Evolutionary conservation across 2,888 invertebrate species (phyloP), one percentile per base, ranked within the genome.

Genomic region (Dolomedes plantarius): DNA sequence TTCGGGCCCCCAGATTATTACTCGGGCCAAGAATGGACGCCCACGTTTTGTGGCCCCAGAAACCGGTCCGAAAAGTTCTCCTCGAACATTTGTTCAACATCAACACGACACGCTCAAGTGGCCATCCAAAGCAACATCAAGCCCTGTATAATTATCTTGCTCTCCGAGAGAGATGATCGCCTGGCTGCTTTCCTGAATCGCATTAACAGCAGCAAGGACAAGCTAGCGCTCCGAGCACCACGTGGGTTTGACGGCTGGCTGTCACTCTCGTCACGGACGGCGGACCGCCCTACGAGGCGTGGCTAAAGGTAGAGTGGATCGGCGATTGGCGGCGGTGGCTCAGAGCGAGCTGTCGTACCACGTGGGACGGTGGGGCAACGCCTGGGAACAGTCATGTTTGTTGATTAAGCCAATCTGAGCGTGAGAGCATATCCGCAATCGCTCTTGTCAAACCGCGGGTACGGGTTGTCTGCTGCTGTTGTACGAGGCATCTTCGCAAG

Each of bases 321-420:
- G 16, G 69, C 72, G 41, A 75, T 79, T 79, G 78, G 79, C 79
- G 71, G 75, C 67, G 67, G 72, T 11, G 46, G 68, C 74, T 78
- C 74, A 71, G 82, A 50, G 74, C 31, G 41, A 74, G 86, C 75
- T 87, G 90, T 89, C 87, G 90, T 88, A 89, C 90, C 90, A 90
- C 91, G 90, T 91, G 90, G 89, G 89, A 89, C 89, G 88, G 89
- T 89, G 89, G 87, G 89, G 89, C 88, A 88, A 88, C 89, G 89
- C 88, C 88, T 89, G 87, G 86, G 88, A 88, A 89, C 89, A 88
- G 89, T 89, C 89, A 89, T 89, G 89, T 89, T 90, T 89, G 89
- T 89, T 89, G 89, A 90, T 90, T 89, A 89, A 90, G 90, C 90
- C 91, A 91, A 91, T 91, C 90, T 90, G 89, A 89, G 90, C 89